Evolutionary conservation across 2,113 vertebrate species (phyloP).

Genomic region (Cyanoramphus novaezelandiae): DNA sequence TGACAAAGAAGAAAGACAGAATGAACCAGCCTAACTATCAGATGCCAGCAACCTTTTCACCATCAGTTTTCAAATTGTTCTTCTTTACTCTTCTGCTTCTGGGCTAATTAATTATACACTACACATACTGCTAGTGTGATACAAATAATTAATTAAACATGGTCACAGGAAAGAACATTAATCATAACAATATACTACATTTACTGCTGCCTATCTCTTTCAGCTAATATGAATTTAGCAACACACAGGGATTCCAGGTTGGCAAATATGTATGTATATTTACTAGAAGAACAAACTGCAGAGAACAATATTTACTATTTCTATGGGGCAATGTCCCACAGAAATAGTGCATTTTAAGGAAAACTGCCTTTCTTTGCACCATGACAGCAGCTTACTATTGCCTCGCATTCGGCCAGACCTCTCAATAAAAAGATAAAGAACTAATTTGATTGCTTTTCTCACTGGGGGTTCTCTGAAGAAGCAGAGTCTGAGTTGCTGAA

Average conservation of each 20-base stretch:
- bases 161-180: slow-evolving; percentile 37
- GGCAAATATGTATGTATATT: not conserved
- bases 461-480: not conserved
- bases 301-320: not conserved
- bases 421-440: not conserved
- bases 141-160: slow-evolving; percentile 62
- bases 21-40: not conserved
- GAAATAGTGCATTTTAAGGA: not conserved
- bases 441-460: not conserved
- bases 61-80: not conserved
- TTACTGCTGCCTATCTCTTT: slow-evolving; percentile 18
- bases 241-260: not conserved
- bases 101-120: slow-evolving; percentile 45
- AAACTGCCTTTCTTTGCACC: not conserved
- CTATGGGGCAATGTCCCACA: not conserved
- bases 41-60: not conserved
- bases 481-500: not conserved
- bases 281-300: not conserved
- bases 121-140: slow-evolving; percentile 36
- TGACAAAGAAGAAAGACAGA: not conserved
- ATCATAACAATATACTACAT: slow-evolving; percentile 37
- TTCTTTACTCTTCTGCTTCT: not conserved
- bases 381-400: not conserved
- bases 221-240: not conserved
- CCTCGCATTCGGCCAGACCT: not conserved